Base-by-base conservation (phyloP, 53 echinoderm and acorn worm genomes). In the Hippasteria phrygiana region DNA sequence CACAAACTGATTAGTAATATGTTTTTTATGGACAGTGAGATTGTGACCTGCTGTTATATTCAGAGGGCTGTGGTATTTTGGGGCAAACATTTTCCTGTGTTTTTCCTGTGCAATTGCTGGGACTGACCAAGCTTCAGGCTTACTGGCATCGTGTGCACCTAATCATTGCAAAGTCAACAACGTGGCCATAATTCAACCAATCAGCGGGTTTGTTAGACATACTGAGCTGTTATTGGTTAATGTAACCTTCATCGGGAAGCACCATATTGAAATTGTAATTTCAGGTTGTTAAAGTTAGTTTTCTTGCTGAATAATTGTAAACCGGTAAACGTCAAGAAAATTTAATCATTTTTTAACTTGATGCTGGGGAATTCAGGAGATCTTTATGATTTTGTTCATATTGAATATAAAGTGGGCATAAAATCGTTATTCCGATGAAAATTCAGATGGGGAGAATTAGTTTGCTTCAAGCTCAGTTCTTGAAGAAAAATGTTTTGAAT, bases 391-490 rank as follows among this genome's bases (percentile, higher is more conserved):
- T 67, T 33, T 34, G 32, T 67, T 56, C n/a, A n/a, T 56, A 56
- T 4, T 20, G 59, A 56, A 16, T n/a, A n/a, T n/a, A n/a, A n/a
- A n/a, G n/a, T n/a, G n/a, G n/a, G n/a, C n/a, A n/a, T n/a, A n/a
- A n/a, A n/a, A n/a, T n/a, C n/a, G n/a, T n/a, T n/a, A n/a, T n/a
- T n/a, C n/a, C n/a, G n/a, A n/a, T n/a, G n/a, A n/a, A n/a, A n/a
- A n/a, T n/a, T n/a, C n/a, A n/a, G n/a, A n/a, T 24, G 26, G 20
- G 3, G 59, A 59, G 7, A 24, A 59, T 22, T 24, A 59, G 59
- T 59, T 24, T 59, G 59, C 59, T 59, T 59, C 59, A 59, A 59
- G 8, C 26, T 59, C 59, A 59, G 26, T 24, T 59, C 59, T 59
- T 59, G 8, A 51, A 59, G 24, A 59, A n/a, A n/a, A n/a, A 22